Conservation (phyloP, 2,797 vertebrate genomes). For the Diceros bicornis region DNA sequence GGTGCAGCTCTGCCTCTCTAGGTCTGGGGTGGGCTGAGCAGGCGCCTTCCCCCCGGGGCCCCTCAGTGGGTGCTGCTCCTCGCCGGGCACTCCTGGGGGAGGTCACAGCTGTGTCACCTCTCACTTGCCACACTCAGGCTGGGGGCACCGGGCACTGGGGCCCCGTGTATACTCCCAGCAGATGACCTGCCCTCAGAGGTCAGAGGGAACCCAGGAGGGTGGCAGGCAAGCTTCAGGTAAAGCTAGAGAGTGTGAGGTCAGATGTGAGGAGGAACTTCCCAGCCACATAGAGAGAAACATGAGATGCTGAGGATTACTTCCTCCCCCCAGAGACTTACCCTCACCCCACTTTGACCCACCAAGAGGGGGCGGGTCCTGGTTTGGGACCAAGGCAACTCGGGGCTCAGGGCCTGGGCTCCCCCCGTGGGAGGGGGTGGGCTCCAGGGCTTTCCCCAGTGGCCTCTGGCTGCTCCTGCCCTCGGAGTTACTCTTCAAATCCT, state of each 20-base stretch:
- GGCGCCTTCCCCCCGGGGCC: background rate
- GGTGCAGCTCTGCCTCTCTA: fast-evolving
- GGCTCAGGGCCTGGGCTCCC: slow-evolving; percentile 42
- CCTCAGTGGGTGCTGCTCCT: slow-evolving; percentile 74
- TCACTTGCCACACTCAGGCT: background rate
- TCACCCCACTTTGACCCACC: background rate
- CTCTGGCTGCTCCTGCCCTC: slow-evolving; percentile 78
- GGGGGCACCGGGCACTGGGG: background rate
- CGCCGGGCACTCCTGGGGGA: background rate
- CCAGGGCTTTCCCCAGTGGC: background rate
- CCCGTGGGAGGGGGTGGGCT: slow-evolving; percentile 59
- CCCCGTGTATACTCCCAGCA: background rate
- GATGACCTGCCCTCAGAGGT: background rate
- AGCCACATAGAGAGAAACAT: fast-evolving
- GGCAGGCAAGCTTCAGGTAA: background rate
- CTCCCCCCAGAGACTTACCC: background rate
- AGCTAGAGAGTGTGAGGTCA: background rate
- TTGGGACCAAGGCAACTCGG: background rate
- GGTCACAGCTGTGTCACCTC: background rate
- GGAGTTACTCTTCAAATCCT: slow-evolving; percentile 88
- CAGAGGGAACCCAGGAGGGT: background rate
- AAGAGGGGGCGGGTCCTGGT: background rate
- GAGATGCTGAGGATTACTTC: background rate
- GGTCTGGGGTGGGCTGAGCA: background rate
- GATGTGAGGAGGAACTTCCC: background rate